Conservation (phyloP, 2,888 invertebrate genomes). For the Drosophila vallismaia region DNA sequence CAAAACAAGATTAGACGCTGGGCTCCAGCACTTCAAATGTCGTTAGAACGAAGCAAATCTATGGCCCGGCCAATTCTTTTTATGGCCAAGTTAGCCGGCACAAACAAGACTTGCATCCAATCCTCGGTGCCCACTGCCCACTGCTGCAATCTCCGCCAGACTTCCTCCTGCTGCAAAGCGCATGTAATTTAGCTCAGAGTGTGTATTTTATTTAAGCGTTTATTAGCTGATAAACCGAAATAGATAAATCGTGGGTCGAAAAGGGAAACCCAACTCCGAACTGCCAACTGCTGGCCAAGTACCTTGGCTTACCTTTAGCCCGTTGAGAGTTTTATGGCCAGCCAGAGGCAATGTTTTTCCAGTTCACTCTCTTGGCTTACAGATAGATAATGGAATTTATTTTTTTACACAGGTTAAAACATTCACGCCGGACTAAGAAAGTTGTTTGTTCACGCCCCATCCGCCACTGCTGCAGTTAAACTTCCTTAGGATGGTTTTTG, state of each 20-base stretch:
- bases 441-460: constrained; percentile 67
- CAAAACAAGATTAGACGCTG: constrained; percentile 70
- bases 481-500: constrained; percentile 4
- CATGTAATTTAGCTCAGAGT: constrained; percentile 75
- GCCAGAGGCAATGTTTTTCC: constrained; percentile 59
- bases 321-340: constrained; percentile 71
- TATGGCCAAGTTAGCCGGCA: constrained; percentile 26
- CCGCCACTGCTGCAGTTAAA: constrained; percentile 20
- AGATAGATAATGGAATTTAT: constrained; percentile 65
- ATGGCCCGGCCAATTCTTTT: constrained; percentile 29
- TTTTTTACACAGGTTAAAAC: constrained; percentile 55
- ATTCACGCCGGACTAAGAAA: constrained; percentile 63
- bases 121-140: neutral
- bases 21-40: constrained; percentile 61
- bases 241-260: constrained; percentile 66
- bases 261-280: constrained; percentile 25
- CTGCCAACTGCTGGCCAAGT: neutral
- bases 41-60: constrained; percentile 61
- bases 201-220: constrained; percentile 79
- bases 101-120: constrained; percentile 28
- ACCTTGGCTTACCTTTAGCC: constrained; percentile 18
- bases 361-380: constrained; percentile 39
- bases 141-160: constrained; percentile 5
- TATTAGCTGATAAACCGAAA: constrained; percentile 78
- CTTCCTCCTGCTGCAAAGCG: constrained; percentile 48